phyloP scores from a whole-genome alignment of 2,113 vertebrate genomes.

The Colius striatus region DNA sequence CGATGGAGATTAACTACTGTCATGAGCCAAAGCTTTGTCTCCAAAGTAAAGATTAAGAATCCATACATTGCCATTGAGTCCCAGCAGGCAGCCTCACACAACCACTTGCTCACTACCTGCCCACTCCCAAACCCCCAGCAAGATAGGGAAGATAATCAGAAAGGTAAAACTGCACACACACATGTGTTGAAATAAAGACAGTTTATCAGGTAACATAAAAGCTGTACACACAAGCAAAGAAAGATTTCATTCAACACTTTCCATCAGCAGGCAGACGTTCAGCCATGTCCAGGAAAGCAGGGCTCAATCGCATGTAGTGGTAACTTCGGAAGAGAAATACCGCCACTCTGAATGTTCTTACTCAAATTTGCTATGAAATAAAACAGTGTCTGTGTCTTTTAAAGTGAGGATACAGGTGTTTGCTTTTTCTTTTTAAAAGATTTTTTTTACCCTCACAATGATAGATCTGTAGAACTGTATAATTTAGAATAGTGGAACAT shows the following conservation, averaged over 20 bases:
- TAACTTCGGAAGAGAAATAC: background rate
- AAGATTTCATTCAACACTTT: background rate
- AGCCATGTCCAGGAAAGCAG: background rate
- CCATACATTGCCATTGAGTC: background rate
- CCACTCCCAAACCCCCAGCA: too few relatives aligned
- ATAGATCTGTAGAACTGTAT: background rate
- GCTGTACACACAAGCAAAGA: accelerated
- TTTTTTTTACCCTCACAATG: background rate
- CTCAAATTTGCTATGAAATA: background rate
- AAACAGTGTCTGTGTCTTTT: background rate
- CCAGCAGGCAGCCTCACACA: background rate
- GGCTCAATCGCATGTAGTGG: accelerated
- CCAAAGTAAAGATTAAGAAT: background rate
- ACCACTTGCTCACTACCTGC: background rate
- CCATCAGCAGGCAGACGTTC: accelerated
- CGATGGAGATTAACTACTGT: background rate
- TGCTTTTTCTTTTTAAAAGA: background rate
- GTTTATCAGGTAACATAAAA: background rate
- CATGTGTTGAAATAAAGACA: background rate
- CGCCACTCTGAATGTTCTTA: background rate
- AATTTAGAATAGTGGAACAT: background rate
- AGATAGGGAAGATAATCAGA: background rate
- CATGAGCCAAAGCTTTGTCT: background rate
- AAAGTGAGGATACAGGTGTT: background rate
- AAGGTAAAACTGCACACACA: background rate